Base-by-base conservation (phyloP, 2,888 invertebrate species). In the Apotomis betuletana region DNA sequence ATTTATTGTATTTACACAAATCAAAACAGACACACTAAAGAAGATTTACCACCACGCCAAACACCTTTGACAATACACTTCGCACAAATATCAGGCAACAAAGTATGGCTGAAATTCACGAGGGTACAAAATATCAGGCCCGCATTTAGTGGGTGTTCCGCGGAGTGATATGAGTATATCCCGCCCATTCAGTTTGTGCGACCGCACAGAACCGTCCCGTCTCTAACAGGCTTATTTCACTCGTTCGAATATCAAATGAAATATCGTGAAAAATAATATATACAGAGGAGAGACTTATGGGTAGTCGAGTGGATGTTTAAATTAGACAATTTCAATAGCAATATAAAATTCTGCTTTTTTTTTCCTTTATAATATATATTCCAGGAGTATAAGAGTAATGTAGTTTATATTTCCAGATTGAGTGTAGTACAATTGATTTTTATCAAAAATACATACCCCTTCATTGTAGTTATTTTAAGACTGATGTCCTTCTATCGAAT, bases 151-250 rank as follows among this genome's bases (percentile, higher is more conserved):
- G 70, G 52, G 64, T 63, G 64, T 69, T 74, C 70, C 74, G 55
- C 41, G 62, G 46, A 64, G 54, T 60, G 60, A 27, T 27, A 27
- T 27, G 27, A 27, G 5, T 41, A 57, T 57, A 71, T 15, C 44
- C n/a, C 68, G 67, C 75, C 70, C 79, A 85, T 90, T 90, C 86
- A 86, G 86, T 85, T 87, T 87, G 90, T 87, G 86, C 87, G 80
- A 78, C 82, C 80, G 78, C 75, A 77, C 49, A 38, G 73, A 74
- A 69, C 64, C 69, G 75, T 70, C 67, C 64, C 74, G 67, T 69
- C 62, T 73, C 69, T 61, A 77, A 80, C 78, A 75, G 75, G 80
- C 80, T 81, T 81, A 81, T 81, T 81, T 79, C 80, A 74, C 64
- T 60, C 68, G 51, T 49, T 64, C 9, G 52, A 59, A 63, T 62